A percentile compares a stretch with the other conserved stretches of the same genome.
These are phyloP conservation scores for Myotis yumanensis DNA, from an alignment of 2,113 vertebrate genomes.

Conservation along the genomic window DNA sequence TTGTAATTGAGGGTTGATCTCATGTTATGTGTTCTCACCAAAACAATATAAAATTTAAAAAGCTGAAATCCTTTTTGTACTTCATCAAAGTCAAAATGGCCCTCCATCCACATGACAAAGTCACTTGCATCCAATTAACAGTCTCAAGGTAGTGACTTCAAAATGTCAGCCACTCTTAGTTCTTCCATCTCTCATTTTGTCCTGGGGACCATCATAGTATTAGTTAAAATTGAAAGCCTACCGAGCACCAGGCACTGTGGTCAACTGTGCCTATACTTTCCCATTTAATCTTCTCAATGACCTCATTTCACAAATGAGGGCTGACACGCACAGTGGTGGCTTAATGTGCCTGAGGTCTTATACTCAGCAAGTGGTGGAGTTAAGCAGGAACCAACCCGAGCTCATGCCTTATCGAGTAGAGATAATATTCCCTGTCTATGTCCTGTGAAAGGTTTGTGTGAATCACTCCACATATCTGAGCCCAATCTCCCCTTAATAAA, in stretches of 20 bases:
- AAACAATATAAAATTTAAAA: background rate
- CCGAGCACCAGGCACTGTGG: rapidly evolving
- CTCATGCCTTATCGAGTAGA: rapidly evolving
- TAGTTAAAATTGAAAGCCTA: background rate
- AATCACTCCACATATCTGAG: background rate
- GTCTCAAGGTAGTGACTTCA: background rate
- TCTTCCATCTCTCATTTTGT: background rate
- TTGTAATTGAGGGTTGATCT: background rate
- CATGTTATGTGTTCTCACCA: background rate
- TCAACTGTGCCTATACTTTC: rapidly evolving
- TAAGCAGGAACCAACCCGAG: background rate
- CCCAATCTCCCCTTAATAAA: background rate
- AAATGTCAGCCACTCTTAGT: background rate
- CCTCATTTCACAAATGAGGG: too few relatives aligned
- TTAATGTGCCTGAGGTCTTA: background rate
- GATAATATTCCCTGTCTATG: background rate
- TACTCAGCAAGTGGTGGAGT: rapidly evolving
- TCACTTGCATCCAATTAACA: background rate
- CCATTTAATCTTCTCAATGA: background rate
- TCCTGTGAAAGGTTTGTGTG: background rate
- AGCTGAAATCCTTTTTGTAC: background rate
- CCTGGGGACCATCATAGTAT: background rate
- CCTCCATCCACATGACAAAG: background rate
- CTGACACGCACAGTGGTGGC: background rate
- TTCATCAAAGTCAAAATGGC: background rate